phyloP scores from a whole-genome alignment of 2,888 invertebrate genomes.

The Trichacis sp. region DNA sequence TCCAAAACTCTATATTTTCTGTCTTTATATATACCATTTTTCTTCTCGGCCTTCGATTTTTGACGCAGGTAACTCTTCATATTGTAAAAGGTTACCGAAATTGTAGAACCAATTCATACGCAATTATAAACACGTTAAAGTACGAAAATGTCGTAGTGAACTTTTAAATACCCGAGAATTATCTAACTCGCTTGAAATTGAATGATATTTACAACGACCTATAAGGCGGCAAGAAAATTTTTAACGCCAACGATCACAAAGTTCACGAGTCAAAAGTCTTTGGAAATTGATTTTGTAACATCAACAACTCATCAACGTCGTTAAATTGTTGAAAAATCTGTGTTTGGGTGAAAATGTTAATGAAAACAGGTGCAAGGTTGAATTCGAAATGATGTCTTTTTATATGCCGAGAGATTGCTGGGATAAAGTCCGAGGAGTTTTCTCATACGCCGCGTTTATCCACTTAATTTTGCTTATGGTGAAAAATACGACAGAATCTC shows the following conservation, averaged over 20 bases:
- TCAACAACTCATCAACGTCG: neutral
- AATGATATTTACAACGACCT: neutral
- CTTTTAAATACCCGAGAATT: neutral
- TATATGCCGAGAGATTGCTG: neutral
- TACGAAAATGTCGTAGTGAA: neutral
- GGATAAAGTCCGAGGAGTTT: conserved; percentile 12
- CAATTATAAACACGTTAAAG: too few species aligned
- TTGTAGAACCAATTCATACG: too few species aligned
- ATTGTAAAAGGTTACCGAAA: too few species aligned
- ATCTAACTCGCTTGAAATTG: neutral
- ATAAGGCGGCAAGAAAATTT: neutral
- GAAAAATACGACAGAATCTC: conserved; percentile 37
- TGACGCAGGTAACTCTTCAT: too few species aligned
- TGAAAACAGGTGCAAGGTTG: neutral
- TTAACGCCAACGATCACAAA: neutral
- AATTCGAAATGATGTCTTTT: neutral
- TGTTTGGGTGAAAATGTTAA: neutral
- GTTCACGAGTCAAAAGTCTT: neutral
- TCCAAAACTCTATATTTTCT: too few species aligned
- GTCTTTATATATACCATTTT: too few species aligned
- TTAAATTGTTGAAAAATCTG: neutral
- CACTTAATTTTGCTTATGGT: conserved; percentile 32
- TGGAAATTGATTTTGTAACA: neutral
- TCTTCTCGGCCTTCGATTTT: too few species aligned
- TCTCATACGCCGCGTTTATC: conserved; percentile 24